phyloP scores from a whole-genome alignment of 2,888 invertebrate genomes.

The Nycteola revayana region DNA sequence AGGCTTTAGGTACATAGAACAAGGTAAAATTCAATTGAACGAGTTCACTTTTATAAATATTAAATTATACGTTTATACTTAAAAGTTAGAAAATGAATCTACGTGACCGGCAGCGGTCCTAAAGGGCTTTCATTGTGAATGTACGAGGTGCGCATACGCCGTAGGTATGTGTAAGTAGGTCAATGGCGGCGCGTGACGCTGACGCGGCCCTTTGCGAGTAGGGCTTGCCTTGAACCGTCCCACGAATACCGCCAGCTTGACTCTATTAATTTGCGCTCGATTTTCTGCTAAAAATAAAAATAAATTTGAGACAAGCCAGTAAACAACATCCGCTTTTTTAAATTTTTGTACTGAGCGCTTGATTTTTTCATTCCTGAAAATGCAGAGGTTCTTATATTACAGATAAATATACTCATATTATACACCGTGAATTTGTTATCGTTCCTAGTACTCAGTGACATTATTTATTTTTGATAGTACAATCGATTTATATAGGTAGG shows the following conservation, averaged over 20 bases:
- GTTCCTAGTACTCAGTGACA: no score
- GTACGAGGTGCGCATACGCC: constrained; percentile 67
- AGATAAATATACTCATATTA: no score
- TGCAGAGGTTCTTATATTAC: no score
- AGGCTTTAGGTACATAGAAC: no score
- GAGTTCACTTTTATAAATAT: no score
- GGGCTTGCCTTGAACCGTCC: constrained; percentile 78
- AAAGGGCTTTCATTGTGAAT: constrained; percentile 65
- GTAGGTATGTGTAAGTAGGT: constrained; percentile 69
- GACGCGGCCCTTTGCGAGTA: constrained; percentile 73
- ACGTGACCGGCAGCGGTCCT: constrained; percentile 53
- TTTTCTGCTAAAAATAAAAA: constrained; percentile 62
- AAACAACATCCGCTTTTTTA: constrained; percentile 18
- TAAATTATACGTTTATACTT: no score
- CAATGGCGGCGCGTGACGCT: constrained; percentile 79
- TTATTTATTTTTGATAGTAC: no score
- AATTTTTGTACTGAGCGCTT: constrained; percentile 4
- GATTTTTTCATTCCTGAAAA: no score
- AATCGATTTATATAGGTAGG: no score
- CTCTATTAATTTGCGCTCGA: constrained; percentile 69
- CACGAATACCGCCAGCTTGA: constrained; percentile 54
- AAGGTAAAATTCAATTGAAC: no score
- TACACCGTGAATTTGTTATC: no score
- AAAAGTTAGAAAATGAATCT: constrained; percentile 17
- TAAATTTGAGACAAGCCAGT: constrained; percentile 29